phyloP scores from a whole-genome alignment of 2,888 invertebrate species.

The Xylota segnis region DNA sequence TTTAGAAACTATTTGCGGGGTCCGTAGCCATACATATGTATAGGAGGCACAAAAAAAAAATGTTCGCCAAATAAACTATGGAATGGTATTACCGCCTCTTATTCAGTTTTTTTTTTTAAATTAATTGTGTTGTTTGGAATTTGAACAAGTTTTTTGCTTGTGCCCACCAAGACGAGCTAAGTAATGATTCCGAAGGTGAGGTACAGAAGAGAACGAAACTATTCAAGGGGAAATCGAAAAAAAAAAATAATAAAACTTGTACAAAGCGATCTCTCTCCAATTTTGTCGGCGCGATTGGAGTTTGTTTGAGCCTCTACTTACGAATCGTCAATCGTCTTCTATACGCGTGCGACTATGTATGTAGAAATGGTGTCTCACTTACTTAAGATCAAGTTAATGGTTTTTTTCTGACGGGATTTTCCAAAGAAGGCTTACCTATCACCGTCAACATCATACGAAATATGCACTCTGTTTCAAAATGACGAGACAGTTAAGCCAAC shows the following conservation, averaged over 20 bases:
- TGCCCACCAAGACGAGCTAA: background rate
- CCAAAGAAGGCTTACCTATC: too few species aligned
- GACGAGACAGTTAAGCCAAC: too few species aligned
- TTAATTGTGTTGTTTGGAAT: constrained; percentile 31
- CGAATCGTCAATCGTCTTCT: too few species aligned
- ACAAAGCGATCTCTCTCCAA: background rate
- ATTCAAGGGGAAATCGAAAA: constrained; percentile 14
- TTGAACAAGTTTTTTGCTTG: constrained; percentile 6
- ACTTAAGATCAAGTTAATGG: too few species aligned
- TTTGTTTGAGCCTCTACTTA: background rate
- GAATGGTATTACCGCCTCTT: constrained; percentile 35
- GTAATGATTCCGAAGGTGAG: constrained; percentile 1
- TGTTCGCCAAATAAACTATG: constrained; percentile 36
- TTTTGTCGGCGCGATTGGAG: background rate
- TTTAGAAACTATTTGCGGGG: constrained; percentile 11
- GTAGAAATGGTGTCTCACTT: too few species aligned
- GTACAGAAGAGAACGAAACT: constrained; percentile 15
- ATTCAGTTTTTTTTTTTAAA: too few species aligned
- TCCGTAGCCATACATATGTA: too few species aligned
- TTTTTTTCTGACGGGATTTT: too few species aligned
- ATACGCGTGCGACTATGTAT: too few species aligned
- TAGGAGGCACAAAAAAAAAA: background rate
- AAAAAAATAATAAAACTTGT: background rate
- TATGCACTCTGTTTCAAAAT: too few species aligned
- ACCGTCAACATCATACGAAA: too few species aligned